Conservation (phyloP, 2,113 vertebrate species). For the Xiphophorus maculatus region DNA sequence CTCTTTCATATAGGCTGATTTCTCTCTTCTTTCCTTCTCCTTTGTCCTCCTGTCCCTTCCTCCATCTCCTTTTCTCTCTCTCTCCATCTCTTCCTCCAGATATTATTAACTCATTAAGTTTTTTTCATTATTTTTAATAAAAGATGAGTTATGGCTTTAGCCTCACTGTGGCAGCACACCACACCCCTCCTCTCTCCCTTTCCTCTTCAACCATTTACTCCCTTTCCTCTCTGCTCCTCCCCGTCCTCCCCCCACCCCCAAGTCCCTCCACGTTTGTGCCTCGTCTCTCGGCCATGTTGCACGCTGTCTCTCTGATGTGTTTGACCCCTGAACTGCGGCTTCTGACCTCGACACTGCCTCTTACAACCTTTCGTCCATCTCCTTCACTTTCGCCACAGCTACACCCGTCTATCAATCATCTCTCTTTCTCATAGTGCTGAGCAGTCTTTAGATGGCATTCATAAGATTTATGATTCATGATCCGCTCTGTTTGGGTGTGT, state of each 20-base stretch:
- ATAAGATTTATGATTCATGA: slow-evolving; percentile 80
- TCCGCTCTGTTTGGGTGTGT: slow-evolving; percentile 45
- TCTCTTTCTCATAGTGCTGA: slow-evolving; percentile 68
- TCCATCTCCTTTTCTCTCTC: slow-evolving; percentile 63
- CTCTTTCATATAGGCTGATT: slow-evolving; percentile 27
- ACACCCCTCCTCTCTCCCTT: slow-evolving; percentile 27
- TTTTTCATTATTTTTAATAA: slow-evolving; percentile 83
- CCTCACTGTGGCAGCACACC: slow-evolving; percentile 71
- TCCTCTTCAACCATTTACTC: slow-evolving; percentile 41
- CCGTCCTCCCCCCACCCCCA: neutral
- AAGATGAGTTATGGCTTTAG: slow-evolving; percentile 82
- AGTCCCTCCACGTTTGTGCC: slow-evolving; percentile 23
- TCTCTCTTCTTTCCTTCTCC: slow-evolving; percentile 33
- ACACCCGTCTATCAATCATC: slow-evolving; percentile 72
- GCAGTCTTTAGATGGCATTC: slow-evolving; percentile 78
- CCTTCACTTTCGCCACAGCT: slow-evolving; percentile 60
- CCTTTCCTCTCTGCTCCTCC: slow-evolving; percentile 12
- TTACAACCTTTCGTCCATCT: slow-evolving; percentile 73
- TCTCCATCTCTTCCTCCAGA: slow-evolving; percentile 73
- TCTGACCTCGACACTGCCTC: slow-evolving; percentile 57
- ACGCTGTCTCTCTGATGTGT: slow-evolving; percentile 52
- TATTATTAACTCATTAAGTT: slow-evolving; percentile 82
- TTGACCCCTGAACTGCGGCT: slow-evolving; percentile 69
- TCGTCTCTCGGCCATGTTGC: slow-evolving; percentile 64
- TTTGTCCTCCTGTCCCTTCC: slow-evolving; percentile 69